A percentile compares a stretch with the other conserved stretches of the same genome.
Conservation (phyloP, 1,140 invertebrate genomes). For the Hormaphis cornu region DNA sequence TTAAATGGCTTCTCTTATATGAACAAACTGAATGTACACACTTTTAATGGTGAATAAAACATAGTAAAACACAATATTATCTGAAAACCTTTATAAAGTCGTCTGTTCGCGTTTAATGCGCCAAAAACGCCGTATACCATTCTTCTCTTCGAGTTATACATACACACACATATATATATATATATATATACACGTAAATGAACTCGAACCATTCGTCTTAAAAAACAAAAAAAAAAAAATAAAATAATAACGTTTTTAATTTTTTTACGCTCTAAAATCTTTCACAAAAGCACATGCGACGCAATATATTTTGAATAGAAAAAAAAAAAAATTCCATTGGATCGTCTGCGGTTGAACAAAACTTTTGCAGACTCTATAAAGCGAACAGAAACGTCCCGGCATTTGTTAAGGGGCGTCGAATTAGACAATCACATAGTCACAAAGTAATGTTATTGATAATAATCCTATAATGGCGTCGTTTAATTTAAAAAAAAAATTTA, state of each 20-base stretch:
- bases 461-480: too few relatives aligned
- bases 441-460: too few relatives aligned
- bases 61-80: neutral
- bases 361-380: too few relatives aligned
- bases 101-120: neutral
- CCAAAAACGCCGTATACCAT: neutral
- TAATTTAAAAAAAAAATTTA: too few relatives aligned
- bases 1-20: neutral
- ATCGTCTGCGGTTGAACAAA: too few relatives aligned
- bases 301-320: neutral
- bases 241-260: neutral
- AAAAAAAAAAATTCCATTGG: neutral
- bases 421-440: too few relatives aligned
- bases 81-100: neutral
- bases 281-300: neutral
- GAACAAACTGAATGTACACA: neutral
- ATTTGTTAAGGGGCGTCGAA: too few relatives aligned
- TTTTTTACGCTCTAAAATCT: neutral
- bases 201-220: neutral
- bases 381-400: too few relatives aligned
- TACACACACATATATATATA: too few relatives aligned
- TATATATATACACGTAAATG: too few relatives aligned
- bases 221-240: too few relatives aligned
- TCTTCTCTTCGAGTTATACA: neutral
- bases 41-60: neutral